These are phyloP conservation scores for Bombus confusus DNA, from an alignment of 1,140 invertebrate species.

Conservation along the genomic window DNA sequence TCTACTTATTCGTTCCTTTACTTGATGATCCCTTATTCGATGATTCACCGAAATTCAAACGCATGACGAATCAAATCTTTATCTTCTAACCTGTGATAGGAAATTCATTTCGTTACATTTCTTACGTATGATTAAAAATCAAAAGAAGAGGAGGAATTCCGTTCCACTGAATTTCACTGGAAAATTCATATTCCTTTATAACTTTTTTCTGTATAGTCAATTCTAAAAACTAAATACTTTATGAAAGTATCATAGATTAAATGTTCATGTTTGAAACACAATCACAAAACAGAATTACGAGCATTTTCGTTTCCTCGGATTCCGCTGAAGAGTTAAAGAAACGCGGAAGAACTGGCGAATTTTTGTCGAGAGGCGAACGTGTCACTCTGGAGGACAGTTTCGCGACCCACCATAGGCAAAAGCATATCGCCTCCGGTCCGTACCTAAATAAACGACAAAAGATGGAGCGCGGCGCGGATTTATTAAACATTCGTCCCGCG, in stretches of 20 bases:
- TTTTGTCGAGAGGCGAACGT: not conserved
- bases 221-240: no score
- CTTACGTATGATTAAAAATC: not conserved
- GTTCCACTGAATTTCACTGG: not conserved
- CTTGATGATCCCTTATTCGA: not conserved
- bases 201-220: no score
- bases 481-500: slow-evolving; percentile 38
- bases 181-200: no score
- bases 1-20: not conserved
- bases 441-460: slow-evolving; percentile 26
- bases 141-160: not conserved
- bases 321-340: no score
- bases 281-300: not conserved
- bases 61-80: not conserved
- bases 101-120: not conserved
- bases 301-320: no score
- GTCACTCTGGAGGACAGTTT: not conserved
- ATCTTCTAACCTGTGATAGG: not conserved
- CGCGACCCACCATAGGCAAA: not conserved
- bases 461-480: not conserved
- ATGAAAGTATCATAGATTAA: no score
- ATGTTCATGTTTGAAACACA: not conserved
- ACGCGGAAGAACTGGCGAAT: not conserved
- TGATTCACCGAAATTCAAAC: not conserved
- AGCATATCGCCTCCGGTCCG: not conserved